Percentiles rank a stretch among this genome's conserved stretches.
Conservation (phyloP, 2,797 vertebrate species). For the Emydoidea blandingii region DNA sequence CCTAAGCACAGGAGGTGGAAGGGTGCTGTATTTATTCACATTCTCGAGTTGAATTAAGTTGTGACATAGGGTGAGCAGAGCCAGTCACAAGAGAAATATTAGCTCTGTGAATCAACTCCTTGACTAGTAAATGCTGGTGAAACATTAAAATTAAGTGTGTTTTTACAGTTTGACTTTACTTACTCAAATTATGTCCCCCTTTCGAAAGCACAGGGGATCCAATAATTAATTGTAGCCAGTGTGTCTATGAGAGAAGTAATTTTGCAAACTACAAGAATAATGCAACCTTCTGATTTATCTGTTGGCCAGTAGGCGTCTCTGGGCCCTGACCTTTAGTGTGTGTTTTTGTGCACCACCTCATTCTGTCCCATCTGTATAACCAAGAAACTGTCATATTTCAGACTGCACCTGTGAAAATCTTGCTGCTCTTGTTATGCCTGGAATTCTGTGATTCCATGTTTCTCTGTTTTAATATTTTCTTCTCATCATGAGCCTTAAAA, state of each 20-base stretch:
- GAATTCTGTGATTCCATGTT: neutral
- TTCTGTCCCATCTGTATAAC: neutral
- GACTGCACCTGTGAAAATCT: neutral
- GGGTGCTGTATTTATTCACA: neutral
- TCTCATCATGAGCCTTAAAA: neutral
- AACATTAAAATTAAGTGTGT: neutral
- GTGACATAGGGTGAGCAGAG: neutral
- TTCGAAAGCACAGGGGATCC: neutral
- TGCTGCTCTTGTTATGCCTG: neutral
- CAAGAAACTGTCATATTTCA: neutral
- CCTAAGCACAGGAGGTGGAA: neutral
- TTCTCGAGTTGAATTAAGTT: neutral
- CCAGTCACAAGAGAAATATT: neutral
- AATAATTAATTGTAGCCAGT: neutral
- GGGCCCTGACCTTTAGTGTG: neutral
- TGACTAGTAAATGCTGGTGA: neutral
- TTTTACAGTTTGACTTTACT: neutral
- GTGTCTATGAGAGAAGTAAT: neutral
- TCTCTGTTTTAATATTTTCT: neutral
- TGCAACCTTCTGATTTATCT: rapidly evolving
- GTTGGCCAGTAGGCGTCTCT: neutral
- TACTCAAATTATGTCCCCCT: neutral
- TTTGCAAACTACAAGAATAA: neutral
- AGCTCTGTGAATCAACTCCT: neutral
- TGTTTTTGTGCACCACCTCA: neutral